phyloP scores from a whole-genome alignment of 1,140 invertebrate species.

The Adelges cooleyi region DNA sequence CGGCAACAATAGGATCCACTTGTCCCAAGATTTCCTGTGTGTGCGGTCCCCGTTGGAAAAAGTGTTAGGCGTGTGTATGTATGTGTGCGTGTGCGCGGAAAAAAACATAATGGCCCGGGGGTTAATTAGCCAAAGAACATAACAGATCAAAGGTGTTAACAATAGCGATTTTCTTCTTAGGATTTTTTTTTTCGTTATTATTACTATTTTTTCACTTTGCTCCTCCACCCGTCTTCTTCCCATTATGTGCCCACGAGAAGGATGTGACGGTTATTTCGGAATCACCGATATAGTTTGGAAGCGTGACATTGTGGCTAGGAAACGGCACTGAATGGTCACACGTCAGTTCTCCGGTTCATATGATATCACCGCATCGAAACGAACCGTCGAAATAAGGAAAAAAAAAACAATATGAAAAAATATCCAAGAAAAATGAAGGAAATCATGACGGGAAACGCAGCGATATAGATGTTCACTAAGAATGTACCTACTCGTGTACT shows the following conservation, averaged over 20 bases:
- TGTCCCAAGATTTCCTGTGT: slow-evolving; percentile 18
- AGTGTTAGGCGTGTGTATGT: background rate
- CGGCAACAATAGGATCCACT: too few species aligned
- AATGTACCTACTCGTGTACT: background rate
- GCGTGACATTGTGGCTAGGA: slow-evolving; percentile 27
- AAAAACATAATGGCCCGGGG: slow-evolving; percentile 2
- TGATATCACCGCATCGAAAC: slow-evolving; percentile 26
- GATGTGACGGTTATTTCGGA: slow-evolving; percentile 27
- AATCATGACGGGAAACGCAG: slow-evolving; percentile 6
- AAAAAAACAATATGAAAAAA: background rate
- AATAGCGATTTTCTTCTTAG: slow-evolving; percentile 25
- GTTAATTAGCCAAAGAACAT: slow-evolving; percentile 18
- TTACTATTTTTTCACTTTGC: background rate
- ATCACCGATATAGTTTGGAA: slow-evolving; percentile 29
- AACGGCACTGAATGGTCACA: slow-evolving; percentile 27
- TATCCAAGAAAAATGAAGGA: background rate
- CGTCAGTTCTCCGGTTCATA: slow-evolving; percentile 27
- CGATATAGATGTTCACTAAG: background rate
- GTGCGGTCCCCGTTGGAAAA: background rate
- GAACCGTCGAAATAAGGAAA: background rate
- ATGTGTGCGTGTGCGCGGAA: background rate
- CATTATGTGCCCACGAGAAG: slow-evolving; percentile 4
- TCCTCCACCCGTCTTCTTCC: background rate
- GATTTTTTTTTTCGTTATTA: slow-evolving; percentile 4
- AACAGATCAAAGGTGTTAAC: slow-evolving; percentile 29